Percentiles rank a stretch among this genome's conserved stretches.
Evolutionary conservation across 2,797 vertebrate genomes (phyloP).

Genomic region (Notamacropus eugenii): DNA sequence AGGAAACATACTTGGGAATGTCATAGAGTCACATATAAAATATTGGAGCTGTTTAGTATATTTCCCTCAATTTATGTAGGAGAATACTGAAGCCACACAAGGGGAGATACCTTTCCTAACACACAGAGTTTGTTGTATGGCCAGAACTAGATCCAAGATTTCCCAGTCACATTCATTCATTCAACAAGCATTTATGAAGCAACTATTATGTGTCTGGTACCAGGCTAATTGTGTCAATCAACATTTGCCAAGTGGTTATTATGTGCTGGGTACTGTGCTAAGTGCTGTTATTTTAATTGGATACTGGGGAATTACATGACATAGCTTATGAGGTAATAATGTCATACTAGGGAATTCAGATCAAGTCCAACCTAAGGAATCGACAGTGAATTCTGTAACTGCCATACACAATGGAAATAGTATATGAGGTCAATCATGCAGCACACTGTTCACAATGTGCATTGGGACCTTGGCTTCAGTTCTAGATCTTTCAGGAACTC

Average conservation of each 20-base stretch:
- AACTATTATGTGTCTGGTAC: background rate
- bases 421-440: background rate
- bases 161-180: background rate
- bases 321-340: background rate
- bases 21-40: background rate
- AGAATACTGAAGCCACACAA: background rate
- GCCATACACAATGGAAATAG: background rate
- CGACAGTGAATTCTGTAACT: background rate
- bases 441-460: background rate
- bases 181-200: no score
- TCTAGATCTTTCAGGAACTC: background rate
- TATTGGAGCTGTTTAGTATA: background rate
- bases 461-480: background rate
- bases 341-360: background rate
- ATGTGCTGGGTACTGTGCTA: background rate
- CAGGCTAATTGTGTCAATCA: background rate
- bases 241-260: background rate
- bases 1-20: background rate
- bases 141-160: background rate
- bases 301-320: background rate
- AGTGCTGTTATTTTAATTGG: background rate
- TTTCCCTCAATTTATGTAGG: background rate
- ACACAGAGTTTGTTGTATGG: background rate
- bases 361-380: background rate
- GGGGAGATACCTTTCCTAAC: background rate